These are phyloP conservation scores for Tipula unca DNA, from an alignment of 2,888 invertebrate species.

Conservation along the genomic window DNA sequence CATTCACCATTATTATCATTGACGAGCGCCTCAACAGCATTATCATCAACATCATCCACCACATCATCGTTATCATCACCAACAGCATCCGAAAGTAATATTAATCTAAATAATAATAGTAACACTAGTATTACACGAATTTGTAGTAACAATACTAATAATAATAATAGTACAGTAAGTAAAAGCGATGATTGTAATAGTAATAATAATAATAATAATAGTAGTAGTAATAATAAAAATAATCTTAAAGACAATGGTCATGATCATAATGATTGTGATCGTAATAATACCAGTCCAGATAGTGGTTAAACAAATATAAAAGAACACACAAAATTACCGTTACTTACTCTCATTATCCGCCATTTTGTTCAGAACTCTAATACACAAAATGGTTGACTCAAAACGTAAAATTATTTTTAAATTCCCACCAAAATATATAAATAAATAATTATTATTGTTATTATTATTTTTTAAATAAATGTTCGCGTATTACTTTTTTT, in stretches of 20 bases:
- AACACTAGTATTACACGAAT: slow-evolving; percentile 17
- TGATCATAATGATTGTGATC: slow-evolving; percentile 8
- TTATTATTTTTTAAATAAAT: not conserved
- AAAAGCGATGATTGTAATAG: slow-evolving; percentile 29
- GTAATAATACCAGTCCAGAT: slow-evolving; percentile 4
- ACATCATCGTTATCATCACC: not conserved
- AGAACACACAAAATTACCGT: not conserved
- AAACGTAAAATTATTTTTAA: slow-evolving; percentile 3
- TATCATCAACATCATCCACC: not conserved
- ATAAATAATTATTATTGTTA: not conserved
- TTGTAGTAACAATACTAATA: slow-evolving; percentile 15
- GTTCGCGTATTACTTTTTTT: not conserved
- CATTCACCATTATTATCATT: not conserved
- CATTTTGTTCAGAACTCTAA: not conserved
- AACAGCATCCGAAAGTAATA: not conserved
- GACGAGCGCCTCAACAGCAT: not conserved
- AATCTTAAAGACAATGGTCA: slow-evolving; percentile 1
- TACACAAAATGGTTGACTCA: not conserved
- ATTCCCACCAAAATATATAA: slow-evolving; percentile 8
- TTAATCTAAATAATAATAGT: not conserved
- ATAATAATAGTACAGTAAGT: not conserved
- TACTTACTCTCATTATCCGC: not conserved
- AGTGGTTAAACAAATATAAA: not conserved
- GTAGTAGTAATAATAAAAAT: slow-evolving; percentile 18
- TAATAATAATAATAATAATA: slow-evolving; percentile 29